Evolutionary conservation across 2,797 vertebrate genomes (phyloP), one percentile per base, ranked within the genome.

Genomic region (Takifugu rubripes): DNA sequence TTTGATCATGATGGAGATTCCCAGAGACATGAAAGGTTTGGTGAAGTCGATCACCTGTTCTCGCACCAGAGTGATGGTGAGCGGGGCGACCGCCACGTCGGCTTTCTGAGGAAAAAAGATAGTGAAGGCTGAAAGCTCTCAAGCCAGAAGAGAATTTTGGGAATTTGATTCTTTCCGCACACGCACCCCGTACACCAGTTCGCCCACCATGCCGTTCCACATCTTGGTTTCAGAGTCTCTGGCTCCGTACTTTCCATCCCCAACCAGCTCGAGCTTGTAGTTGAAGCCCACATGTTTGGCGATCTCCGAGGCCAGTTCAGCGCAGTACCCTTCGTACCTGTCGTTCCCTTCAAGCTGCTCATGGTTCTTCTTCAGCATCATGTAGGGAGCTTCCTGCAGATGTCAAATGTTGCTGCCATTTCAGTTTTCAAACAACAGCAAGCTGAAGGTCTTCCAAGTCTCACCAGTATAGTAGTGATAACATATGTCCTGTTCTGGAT

Each of bases 131-230:
- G 16, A 46, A 21, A 9, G 44, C 25, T 16, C 24, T 26, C n/a
- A 5, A 5, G 47, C 46, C 17, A n/a, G 44, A 21, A 21, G n/a
- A 46, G 44, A 46, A 6, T 2, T 7, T n/a, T 7, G 16, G 3
- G 16, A 7, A 8, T 7, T 12, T 8, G 10, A 25, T 48, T 48
- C 5, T 47, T 48, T 25, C 7, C 26, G 44, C 51, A 6, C 33
- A 90, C 96, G 91, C 87, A 99, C 97, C 77, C 96, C 95, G 3
- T 98, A 98, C 4, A 98, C 95, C 25, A 99, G 92, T 48, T 99
- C 97, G 61, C 97, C 97, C 87, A 99, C 97, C 96, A 98, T 98
- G 83, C 97, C 96, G 0, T 98, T 99, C 97, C 97, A 99, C 15
- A 93, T 91, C 78, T 95, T 97, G 5, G 90, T 91, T 1, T 94